These are phyloP conservation scores for Octodon degus DNA, from an alignment of 2,113 vertebrate species.

Conservation along the genomic window DNA sequence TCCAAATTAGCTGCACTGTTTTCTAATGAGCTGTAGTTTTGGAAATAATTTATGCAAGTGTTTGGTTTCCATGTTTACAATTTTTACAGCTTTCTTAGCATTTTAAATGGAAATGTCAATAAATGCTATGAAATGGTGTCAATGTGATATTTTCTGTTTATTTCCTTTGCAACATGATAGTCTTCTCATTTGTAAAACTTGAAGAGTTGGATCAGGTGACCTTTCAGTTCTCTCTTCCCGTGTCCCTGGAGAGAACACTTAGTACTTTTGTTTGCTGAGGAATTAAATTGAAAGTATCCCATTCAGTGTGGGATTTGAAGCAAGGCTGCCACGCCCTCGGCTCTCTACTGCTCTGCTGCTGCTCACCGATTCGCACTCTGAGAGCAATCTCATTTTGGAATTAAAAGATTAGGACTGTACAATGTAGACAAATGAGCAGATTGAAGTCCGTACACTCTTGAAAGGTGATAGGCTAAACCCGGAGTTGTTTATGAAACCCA, in stretches of 20 bases:
- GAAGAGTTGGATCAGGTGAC: not conserved
- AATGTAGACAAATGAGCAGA: not conserved
- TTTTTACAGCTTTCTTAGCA: constrained; percentile 83
- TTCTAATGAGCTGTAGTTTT: constrained; percentile 83
- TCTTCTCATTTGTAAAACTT: not conserved
- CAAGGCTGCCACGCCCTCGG: not conserved
- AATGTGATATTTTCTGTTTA: constrained; percentile 56
- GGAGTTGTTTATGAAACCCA: constrained; percentile 17
- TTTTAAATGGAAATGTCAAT: constrained; percentile 83
- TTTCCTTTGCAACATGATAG: constrained; percentile 22
- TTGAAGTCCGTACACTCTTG: not conserved
- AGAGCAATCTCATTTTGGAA: constrained; percentile 26
- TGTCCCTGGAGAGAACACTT: not conserved
- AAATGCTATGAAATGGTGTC: constrained; percentile 81
- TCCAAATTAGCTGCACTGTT: constrained; percentile 78
- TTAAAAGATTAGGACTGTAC: constrained; percentile 32
- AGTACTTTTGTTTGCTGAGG: not conserved
- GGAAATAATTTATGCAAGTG: constrained; percentile 82
- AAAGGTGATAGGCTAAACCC: constrained; percentile 34
- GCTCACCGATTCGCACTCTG: not conserved
- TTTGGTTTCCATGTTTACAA: constrained; percentile 83
- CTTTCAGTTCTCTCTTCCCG: not conserved
- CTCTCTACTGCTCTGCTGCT: not conserved
- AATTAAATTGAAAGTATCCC: not conserved
- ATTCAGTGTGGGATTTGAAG: not conserved